A percentile compares a stretch with the other conserved stretches of the same genome.
These are phyloP conservation scores for Callosobruchus maculatus DNA, from an alignment of 2,888 invertebrate species.

Conservation along the genomic window DNA sequence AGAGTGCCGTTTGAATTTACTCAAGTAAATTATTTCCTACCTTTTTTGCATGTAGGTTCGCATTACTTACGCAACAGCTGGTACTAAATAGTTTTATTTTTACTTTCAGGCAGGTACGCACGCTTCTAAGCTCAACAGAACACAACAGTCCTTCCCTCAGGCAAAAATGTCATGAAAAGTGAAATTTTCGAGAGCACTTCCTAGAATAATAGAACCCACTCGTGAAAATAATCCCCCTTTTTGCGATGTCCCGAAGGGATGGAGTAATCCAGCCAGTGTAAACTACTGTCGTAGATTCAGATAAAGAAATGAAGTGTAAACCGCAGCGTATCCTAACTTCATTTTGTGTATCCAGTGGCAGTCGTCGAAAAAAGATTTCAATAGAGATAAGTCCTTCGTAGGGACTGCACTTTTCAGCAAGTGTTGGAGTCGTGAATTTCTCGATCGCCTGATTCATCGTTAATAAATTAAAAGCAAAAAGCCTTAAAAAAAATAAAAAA, in stretches of 20 bases:
- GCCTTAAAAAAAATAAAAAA: no score
- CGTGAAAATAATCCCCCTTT: background rate
- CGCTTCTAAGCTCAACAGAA: no score
- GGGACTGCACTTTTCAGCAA: no score
- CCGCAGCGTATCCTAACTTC: constrained; percentile 36
- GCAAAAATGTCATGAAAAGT: background rate
- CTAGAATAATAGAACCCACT: background rate
- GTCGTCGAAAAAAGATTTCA: background rate
- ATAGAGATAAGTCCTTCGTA: background rate
- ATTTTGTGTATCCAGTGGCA: constrained; percentile 13
- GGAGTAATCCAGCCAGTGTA: constrained; percentile 10
- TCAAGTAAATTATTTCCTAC: no score
- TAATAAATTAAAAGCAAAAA: no score
- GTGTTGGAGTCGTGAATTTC: no score
- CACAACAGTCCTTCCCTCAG: background rate
- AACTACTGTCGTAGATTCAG: constrained; percentile 23
- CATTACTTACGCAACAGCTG: no score
- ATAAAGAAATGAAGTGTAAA: constrained; percentile 43
- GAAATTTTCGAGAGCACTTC: background rate
- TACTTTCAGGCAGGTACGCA: no score
- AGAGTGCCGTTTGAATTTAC: no score
- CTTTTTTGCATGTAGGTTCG: no score
- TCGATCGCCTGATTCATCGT: no score
- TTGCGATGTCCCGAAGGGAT: constrained; percentile 20
- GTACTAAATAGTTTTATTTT: no score